phyloP scores from a whole-genome alignment of 2,113 vertebrate genomes.

The Morone chrysops region DNA sequence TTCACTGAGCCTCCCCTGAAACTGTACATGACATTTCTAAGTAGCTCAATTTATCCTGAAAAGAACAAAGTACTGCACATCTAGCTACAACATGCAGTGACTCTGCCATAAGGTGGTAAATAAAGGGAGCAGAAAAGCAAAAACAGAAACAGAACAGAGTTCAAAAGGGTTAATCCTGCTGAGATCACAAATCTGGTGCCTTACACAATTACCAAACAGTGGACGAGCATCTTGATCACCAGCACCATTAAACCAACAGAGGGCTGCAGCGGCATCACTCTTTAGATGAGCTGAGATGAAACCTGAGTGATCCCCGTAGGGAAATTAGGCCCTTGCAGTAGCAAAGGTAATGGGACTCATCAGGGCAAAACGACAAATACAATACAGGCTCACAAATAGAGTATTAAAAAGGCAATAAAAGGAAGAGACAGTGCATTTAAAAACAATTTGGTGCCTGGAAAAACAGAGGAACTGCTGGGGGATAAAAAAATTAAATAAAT shows the following conservation, averaged over 20 bases:
- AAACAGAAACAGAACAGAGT: not conserved
- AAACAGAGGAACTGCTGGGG: conserved; percentile 12
- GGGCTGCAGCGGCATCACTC: not conserved
- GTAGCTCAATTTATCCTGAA: too few relatives aligned
- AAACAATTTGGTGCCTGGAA: conserved; percentile 36
- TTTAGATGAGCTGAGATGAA: conserved; percentile 23
- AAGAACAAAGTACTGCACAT: not conserved
- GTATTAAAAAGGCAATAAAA: conserved; percentile 61
- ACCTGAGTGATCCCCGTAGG: conserved; percentile 49
- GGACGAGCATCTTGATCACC: conserved; percentile 16
- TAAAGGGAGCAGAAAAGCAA: not conserved
- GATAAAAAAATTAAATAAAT: not conserved
- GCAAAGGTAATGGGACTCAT: conserved; percentile 50
- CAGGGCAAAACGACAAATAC: conserved; percentile 28
- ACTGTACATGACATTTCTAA: too few relatives aligned
- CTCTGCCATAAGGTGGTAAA: not conserved
- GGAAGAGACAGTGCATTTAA: conserved; percentile 51
- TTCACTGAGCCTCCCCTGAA: too few relatives aligned
- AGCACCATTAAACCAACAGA: not conserved
- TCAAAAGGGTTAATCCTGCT: conserved; percentile 26
- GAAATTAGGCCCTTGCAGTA: conserved; percentile 37
- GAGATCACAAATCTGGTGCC: not conserved
- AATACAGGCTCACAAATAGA: conserved; percentile 36
- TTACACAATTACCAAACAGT: conserved; percentile 1
- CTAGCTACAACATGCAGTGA: too few relatives aligned